These are phyloP conservation scores for Puntigrus tetrazona DNA, from an alignment of 2,113 vertebrate genomes.

Conservation along the genomic window DNA sequence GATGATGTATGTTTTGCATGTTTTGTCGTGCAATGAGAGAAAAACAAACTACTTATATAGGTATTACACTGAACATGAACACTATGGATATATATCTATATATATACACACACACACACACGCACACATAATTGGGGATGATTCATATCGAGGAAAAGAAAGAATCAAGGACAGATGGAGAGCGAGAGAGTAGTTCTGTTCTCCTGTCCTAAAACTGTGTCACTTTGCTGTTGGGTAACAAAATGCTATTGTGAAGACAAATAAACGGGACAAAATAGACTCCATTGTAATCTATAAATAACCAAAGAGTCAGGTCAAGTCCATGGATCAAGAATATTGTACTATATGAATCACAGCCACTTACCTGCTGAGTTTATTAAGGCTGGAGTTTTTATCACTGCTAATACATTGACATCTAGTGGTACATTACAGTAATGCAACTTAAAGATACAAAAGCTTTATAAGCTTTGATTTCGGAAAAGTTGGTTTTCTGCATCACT, in stretches of 20 bases:
- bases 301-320: background rate
- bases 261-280: background rate
- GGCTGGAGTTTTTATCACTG: background rate
- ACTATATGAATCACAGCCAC: background rate
- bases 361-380: background rate
- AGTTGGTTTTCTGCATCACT: background rate
- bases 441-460: too few species aligned
- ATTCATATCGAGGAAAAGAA: background rate
- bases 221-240: constrained; percentile 13
- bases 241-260: constrained; percentile 3
- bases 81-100: background rate
- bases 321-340: background rate
- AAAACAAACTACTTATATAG: background rate
- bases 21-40: background rate
- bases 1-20: background rate
- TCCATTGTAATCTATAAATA: background rate
- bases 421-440: constrained; percentile 23
- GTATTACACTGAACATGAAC: background rate
- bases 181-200: background rate
- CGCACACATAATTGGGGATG: background rate
- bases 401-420: constrained; percentile 57
- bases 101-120: too few species aligned
- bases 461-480: too few species aligned
- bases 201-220: constrained; percentile 4
- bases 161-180: constrained; percentile 11